phyloP scores from a whole-genome alignment of 1,140 invertebrate species.

The Galleria mellonella region DNA sequence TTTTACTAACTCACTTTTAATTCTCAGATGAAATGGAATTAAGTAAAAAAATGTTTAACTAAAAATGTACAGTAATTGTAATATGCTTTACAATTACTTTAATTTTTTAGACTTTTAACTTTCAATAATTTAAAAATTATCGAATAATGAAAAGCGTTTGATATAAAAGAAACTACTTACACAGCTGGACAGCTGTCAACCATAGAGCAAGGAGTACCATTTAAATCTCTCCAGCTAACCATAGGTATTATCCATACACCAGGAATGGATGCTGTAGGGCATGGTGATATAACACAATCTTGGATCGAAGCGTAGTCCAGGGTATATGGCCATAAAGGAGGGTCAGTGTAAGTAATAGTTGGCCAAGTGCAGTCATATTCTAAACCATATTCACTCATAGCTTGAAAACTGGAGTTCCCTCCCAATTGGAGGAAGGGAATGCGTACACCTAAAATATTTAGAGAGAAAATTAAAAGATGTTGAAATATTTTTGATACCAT shows the following conservation, averaged over 20 bases:
- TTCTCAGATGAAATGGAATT: too few relatives aligned
- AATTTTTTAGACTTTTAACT: too few relatives aligned
- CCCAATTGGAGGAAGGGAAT: conserved; percentile 81
- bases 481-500: too few relatives aligned
- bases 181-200: conserved; percentile 75
- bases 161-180: conserved; percentile 40
- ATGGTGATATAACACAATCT: conserved; percentile 79
- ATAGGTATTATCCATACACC: conserved; percentile 80
- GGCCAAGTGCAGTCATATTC: conserved; percentile 80
- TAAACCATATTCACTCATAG: conserved; percentile 66
- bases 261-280: conserved; percentile 77
- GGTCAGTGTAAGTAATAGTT: conserved; percentile 71
- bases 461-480: not conserved
- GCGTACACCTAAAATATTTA: conserved; percentile 76
- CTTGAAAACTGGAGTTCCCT: conserved; percentile 76
- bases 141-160: not conserved
- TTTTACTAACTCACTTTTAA: too few relatives aligned
- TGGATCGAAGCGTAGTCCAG: conserved; percentile 78
- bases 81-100: too few relatives aligned
- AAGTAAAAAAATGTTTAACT: too few relatives aligned
- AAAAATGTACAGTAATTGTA: too few relatives aligned
- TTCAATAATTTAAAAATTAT: too few relatives aligned
- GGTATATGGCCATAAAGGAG: conserved; percentile 83
- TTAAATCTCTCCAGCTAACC: conserved; percentile 74
- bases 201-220: conserved; percentile 75